A percentile compares a stretch with the other conserved stretches of the same genome.
Conservation (phyloP, 1,140 invertebrate species). For the Leucophenga varia region DNA sequence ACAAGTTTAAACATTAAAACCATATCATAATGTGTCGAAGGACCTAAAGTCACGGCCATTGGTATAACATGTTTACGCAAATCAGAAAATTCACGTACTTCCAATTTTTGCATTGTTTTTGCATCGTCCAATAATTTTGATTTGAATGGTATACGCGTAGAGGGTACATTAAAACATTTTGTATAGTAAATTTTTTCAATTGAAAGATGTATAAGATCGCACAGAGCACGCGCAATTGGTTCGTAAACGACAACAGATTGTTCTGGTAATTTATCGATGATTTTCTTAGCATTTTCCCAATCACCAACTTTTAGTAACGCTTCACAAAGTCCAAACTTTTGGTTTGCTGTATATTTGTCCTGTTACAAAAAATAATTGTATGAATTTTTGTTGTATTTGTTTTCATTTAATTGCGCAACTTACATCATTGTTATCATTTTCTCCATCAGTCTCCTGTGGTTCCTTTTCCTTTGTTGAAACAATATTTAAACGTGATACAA, state of each 20-base stretch:
- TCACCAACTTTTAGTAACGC: slow-evolving; percentile 85
- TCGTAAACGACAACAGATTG: slow-evolving; percentile 76
- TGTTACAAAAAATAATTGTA: not conserved
- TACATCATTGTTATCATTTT: slow-evolving; percentile 13
- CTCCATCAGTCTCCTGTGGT: slow-evolving; percentile 59
- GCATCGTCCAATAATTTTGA: slow-evolving; percentile 36
- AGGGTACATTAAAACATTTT: slow-evolving; percentile 59
- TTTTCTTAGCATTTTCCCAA: slow-evolving; percentile 79
- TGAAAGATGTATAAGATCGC: slow-evolving; percentile 77
- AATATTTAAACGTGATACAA: slow-evolving; percentile 81
- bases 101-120: slow-evolving; percentile 37
- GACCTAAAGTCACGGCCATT: slow-evolving; percentile 85
- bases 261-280: slow-evolving; percentile 82
- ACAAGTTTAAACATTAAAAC: slow-evolving; percentile 86
- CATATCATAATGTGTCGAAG: slow-evolving; percentile 84
- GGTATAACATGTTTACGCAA: slow-evolving; percentile 78
- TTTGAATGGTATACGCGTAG: slow-evolving; percentile 26
- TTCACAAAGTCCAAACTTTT: slow-evolving; percentile 91
- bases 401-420: not conserved
- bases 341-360: slow-evolving; percentile 76
- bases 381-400: not conserved
- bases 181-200: slow-evolving; percentile 87
- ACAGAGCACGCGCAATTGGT: slow-evolving; percentile 78
- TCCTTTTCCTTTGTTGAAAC: slow-evolving; percentile 82
- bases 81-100: slow-evolving; percentile 66